Base-by-base conservation (phyloP, 2,888 invertebrate species). In the Dynastes maya region DNA sequence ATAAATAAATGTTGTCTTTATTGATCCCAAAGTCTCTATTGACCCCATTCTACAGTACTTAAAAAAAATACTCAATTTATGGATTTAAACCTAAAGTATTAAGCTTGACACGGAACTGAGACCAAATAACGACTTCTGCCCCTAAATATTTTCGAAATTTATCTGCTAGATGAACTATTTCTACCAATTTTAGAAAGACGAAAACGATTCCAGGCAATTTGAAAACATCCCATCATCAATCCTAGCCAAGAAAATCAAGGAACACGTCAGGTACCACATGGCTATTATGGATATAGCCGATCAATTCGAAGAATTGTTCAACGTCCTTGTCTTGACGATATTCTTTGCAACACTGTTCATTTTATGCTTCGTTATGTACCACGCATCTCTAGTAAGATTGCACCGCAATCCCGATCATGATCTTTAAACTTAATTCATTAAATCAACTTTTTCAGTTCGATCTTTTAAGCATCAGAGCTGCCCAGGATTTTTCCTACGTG, bases 401-500 rank as follows among this genome's bases (percentile, higher is more conserved):
- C 11, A 11, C 2, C 37, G 6, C 6, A 37, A 6, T 5, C 37
- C 3, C 37, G 6, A 6, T 37, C 37, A 11, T 11, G 2, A 45
- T 11, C 9, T 11, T 11, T 11, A 45, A 45, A 45, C 45, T 45
- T 16, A 11, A 63, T 63, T 63, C 53, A 2, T 53, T 11, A 8
- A 11, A 11, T 45, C 11, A 45, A 45, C 13, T 2, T 76, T 63
- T 65, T n/a, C 29, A 79, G 79, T 77, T 79, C 22, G 75, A 79
- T 32, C 29, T 77, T 16, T 49, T 79, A 2, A 72, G 72, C 29
- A 51, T 77, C 40, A 77, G 74, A 61, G 79, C 79, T 2, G 77
- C 77, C 5, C 79, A 79, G 55, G 77, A 79, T 45, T 79, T 79
- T 16, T 77, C 77, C 27, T 79, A 79, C 79, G 79, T 79, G 11